These are phyloP conservation scores for Hypotaenidia okinawae DNA, from an alignment of 2,797 vertebrate species.

Conservation along the genomic window DNA sequence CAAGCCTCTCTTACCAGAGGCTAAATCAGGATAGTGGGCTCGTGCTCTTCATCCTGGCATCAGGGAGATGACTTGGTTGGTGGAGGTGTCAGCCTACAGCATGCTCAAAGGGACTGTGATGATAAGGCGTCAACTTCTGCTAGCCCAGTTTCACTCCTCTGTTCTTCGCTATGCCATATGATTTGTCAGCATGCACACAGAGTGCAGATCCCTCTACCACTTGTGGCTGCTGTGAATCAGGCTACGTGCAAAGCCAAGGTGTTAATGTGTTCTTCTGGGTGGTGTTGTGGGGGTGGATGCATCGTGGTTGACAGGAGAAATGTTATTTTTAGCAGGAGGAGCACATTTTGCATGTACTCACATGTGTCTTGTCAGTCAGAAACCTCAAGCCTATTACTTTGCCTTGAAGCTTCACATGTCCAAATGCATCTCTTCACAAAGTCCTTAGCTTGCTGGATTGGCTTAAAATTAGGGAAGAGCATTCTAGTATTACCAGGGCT, in stretches of 20 bases:
- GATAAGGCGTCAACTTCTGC: constrained; percentile 69
- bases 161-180: constrained; percentile 66
- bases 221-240: constrained; percentile 72
- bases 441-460: not conserved
- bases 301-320: constrained; percentile 67
- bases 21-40: constrained; percentile 65
- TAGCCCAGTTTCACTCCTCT: constrained; percentile 73
- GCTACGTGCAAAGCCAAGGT: constrained; percentile 72
- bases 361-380: constrained; percentile 73
- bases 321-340: constrained; percentile 72
- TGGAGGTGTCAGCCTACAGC: constrained; percentile 71
- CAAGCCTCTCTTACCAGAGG: not conserved
- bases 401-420: constrained; percentile 64
- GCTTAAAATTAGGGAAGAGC: constrained; percentile 24
- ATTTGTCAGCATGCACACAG: constrained; percentile 68
- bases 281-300: constrained; percentile 69
- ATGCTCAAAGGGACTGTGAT: constrained; percentile 70
- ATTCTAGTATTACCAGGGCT: not conserved
- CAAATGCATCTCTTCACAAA: constrained; percentile 26
- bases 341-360: constrained; percentile 72
- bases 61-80: constrained; percentile 61
- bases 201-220: constrained; percentile 69
- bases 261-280: constrained; percentile 72
- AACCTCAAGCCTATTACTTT: constrained; percentile 61
- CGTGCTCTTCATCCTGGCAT: constrained; percentile 62